Conservation (phyloP, 2,113 vertebrate species). For the Hemichromis elongatus region DNA sequence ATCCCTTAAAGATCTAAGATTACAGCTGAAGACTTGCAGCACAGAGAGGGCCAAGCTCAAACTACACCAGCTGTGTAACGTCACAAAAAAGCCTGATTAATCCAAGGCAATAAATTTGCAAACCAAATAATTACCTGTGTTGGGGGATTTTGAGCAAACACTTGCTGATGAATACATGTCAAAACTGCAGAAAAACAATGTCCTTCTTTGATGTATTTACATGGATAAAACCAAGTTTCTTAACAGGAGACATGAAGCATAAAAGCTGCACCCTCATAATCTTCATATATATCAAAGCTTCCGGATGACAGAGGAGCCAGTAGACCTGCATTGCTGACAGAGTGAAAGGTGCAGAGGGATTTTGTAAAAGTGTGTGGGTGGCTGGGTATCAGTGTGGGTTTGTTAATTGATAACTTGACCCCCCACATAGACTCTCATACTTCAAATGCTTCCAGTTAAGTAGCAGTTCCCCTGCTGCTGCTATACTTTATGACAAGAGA, state of each 20-base stretch:
- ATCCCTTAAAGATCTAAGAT: constrained; percentile 13
- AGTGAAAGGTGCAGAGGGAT: background rate
- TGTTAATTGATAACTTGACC: constrained; percentile 59
- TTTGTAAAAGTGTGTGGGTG: background rate
- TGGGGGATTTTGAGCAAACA: background rate
- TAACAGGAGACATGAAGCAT: constrained; percentile 26
- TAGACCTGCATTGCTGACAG: background rate
- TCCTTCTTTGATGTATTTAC: constrained; percentile 11
- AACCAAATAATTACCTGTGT: background rate
- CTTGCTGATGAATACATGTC: constrained; percentile 16
- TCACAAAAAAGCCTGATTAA: background rate
- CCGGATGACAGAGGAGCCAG: background rate
- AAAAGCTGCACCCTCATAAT: constrained; percentile 32
- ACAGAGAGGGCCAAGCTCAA: background rate
- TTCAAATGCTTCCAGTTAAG: background rate
- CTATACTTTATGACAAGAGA: constrained; percentile 19
- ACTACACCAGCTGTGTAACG: background rate
- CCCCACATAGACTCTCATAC: constrained; percentile 30
- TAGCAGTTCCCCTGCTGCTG: constrained; percentile 21
- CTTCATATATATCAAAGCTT: constrained; percentile 36
- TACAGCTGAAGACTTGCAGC: background rate
- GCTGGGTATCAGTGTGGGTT: constrained; percentile 13
- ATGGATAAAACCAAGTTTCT: constrained; percentile 22
- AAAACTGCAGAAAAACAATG: constrained; percentile 28
- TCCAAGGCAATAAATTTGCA: background rate